These are phyloP conservation scores for Dromococcyx pavoninus DNA, from an alignment of 2,797 vertebrate genomes.

Conservation along the genomic window DNA sequence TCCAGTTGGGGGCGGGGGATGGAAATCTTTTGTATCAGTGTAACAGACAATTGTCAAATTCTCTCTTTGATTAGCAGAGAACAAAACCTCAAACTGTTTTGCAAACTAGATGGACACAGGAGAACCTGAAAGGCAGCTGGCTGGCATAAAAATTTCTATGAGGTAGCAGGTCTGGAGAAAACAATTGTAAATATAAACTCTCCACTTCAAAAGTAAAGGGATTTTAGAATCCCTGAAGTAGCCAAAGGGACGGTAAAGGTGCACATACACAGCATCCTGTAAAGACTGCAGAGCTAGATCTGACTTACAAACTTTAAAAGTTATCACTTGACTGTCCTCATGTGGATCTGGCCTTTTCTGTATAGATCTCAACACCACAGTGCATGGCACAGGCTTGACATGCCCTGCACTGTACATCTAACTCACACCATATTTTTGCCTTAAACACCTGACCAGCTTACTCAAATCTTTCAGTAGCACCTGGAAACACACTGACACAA, in stretches of 20 bases:
- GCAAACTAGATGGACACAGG: not conserved
- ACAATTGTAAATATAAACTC: not conserved
- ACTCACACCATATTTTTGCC: not conserved
- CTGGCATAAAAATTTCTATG: not conserved
- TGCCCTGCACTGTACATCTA: not conserved
- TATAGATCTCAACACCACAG: not conserved
- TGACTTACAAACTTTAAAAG: not conserved
- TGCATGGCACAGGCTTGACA: not conserved
- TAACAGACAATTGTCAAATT: not conserved
- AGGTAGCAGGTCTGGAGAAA: not conserved
- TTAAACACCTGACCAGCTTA: not conserved
- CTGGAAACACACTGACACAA: not conserved
- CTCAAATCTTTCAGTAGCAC: not conserved
- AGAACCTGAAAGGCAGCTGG: not conserved
- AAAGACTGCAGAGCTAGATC: not conserved
- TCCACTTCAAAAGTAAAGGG: not conserved
- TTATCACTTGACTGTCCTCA: not conserved
- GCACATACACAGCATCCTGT: fast-evolving
- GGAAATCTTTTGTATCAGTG: not conserved
- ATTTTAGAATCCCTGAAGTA: not conserved
- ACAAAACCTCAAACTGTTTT: not conserved
- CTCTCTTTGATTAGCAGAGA: not conserved
- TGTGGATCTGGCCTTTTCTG: not conserved
- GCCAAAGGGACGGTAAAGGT: not conserved
- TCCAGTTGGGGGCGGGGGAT: not conserved